Percentiles rank a stretch among this genome's conserved stretches.
These are phyloP conservation scores for Spilarctia lutea DNA, from an alignment of 2,888 invertebrate genomes.

Conservation along the genomic window DNA sequence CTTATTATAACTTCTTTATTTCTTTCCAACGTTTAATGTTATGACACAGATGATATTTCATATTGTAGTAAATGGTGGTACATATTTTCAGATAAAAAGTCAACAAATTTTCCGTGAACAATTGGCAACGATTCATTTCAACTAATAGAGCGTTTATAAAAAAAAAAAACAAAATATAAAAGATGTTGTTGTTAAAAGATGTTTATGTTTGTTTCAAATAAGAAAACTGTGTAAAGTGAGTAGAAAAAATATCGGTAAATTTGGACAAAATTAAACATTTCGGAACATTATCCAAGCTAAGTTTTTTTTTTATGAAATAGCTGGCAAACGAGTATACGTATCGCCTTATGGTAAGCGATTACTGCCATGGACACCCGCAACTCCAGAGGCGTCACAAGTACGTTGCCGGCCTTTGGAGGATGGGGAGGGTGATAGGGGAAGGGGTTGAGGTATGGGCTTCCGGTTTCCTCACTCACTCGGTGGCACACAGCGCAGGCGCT, in stretches of 20 bases:
- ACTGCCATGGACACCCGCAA: too few species aligned
- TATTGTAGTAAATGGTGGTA: conserved; percentile 52
- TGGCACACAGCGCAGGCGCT: too few species aligned
- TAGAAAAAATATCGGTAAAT: neutral
- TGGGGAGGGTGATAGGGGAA: too few species aligned
- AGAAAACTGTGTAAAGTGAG: neutral
- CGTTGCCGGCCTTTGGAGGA: too few species aligned
- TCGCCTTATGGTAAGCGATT: too few species aligned
- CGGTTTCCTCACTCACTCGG: too few species aligned
- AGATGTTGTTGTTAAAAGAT: neutral
- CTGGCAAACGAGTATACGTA: too few species aligned
- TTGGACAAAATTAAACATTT: neutral
- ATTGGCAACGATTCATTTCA: neutral
- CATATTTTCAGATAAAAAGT: conserved; percentile 13
- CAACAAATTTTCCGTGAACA: neutral
- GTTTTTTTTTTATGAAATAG: too few species aligned
- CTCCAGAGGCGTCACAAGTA: too few species aligned
- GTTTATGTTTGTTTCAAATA: neutral
- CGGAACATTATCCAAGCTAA: neutral
- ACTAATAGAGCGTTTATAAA: neutral
- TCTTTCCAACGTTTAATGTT: conserved; percentile 77
- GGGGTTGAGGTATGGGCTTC: too few species aligned
- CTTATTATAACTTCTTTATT: conserved; percentile 70
- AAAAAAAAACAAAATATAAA: neutral
- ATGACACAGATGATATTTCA: conserved; percentile 78